Evolutionary conservation across 1,140 invertebrate genomes (phyloP).

Genomic region (Augochlora pura): DNA sequence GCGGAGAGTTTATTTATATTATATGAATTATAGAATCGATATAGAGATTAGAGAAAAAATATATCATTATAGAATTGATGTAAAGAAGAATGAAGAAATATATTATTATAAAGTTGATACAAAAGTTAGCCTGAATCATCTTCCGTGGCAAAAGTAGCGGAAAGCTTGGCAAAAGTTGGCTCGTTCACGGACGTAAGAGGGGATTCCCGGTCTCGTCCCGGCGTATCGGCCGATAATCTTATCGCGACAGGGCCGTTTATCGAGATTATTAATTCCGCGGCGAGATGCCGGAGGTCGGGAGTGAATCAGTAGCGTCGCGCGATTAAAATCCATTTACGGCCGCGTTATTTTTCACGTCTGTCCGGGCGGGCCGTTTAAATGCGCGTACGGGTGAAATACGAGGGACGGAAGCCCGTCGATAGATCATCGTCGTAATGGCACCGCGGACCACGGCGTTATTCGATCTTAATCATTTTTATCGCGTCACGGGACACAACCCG

Average conservation of each 20-base stretch:
- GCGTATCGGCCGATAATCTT: not conserved
- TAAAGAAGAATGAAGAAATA: no score
- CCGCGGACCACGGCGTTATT: slow-evolving; percentile 38
- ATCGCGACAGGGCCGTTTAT: slow-evolving; percentile 4
- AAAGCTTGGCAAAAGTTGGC: not conserved
- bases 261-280: slow-evolving; percentile 1
- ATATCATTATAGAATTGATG: no score
- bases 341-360: slow-evolving; percentile 28
- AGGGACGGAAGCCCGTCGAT: slow-evolving; percentile 46
- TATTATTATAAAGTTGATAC: no score
- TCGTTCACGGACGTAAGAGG: not conserved
- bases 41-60: no score
- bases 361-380: slow-evolving; percentile 1
- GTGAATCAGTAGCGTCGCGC: slow-evolving; percentile 40
- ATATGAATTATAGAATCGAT: no score
- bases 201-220: not conserved
- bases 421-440: slow-evolving; percentile 41
- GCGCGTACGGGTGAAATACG: slow-evolving; percentile 24
- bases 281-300: not conserved
- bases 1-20: no score
- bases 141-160: not conserved
- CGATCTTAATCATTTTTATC: slow-evolving; percentile 53
- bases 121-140: no score
- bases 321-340: slow-evolving; percentile 30
- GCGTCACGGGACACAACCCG: slow-evolving; percentile 40